Percentiles rank a stretch among this genome's conserved stretches.
These are phyloP conservation scores for Orussus abietinus DNA, from an alignment of 1,140 invertebrate genomes.

Conservation along the genomic window DNA sequence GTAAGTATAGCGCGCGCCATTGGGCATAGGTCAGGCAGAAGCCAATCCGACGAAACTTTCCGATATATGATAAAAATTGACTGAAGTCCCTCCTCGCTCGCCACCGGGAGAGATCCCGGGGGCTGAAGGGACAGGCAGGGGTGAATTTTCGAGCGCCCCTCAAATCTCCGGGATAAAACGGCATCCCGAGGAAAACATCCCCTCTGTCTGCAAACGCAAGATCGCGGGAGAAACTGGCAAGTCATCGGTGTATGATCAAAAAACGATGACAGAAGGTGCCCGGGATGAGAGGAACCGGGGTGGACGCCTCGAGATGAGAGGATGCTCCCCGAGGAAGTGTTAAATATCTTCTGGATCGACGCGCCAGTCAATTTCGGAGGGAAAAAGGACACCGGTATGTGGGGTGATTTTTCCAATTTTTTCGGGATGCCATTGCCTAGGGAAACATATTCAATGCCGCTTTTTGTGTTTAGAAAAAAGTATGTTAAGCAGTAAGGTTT, in stretches of 20 bases:
- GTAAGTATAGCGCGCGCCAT: slow-evolving; percentile 43
- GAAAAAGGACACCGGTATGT: too few species aligned
- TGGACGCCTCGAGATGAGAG: too few species aligned
- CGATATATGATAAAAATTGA: slow-evolving; percentile 50
- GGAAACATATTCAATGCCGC: too few species aligned
- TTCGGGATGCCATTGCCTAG: too few species aligned
- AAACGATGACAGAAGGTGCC: slow-evolving; percentile 29
- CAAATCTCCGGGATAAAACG: slow-evolving; percentile 40
- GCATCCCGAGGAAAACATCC: slow-evolving; percentile 14
- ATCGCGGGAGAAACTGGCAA: slow-evolving; percentile 27
- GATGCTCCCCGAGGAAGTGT: too few species aligned
- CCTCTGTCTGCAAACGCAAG: not conserved
- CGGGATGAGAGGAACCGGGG: too few species aligned
- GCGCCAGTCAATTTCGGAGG: too few species aligned
- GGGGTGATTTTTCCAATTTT: too few species aligned
- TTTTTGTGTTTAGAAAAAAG: too few species aligned
- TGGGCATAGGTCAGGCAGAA: slow-evolving; percentile 51
- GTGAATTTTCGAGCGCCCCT: slow-evolving; percentile 34
- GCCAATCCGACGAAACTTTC: slow-evolving; percentile 45
- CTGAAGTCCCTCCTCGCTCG: slow-evolving; percentile 27
- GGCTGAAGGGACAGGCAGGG: slow-evolving; percentile 19
- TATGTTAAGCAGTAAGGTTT: too few species aligned
- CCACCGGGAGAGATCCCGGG: slow-evolving; percentile 17
- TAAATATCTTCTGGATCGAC: too few species aligned
- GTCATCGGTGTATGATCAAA: slow-evolving; percentile 37